phyloP scores from a whole-genome alignment of 2,888 invertebrate species.

The Xestia c-nigrum region DNA sequence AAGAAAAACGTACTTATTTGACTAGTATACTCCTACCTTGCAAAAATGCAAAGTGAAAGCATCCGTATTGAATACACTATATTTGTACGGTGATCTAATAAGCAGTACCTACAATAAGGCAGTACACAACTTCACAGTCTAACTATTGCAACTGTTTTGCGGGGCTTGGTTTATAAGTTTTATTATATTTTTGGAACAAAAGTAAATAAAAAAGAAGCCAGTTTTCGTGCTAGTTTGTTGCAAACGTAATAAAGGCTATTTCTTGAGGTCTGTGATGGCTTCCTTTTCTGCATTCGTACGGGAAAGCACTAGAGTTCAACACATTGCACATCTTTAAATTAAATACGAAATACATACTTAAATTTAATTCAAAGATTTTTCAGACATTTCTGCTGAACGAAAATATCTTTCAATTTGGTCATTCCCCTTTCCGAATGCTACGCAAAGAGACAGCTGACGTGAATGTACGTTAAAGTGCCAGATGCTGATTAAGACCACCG shows the following conservation, averaged over 20 bases:
- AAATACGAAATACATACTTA: neutral
- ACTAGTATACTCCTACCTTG: too few species aligned
- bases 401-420: neutral
- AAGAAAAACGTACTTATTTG: neutral
- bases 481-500: neutral
- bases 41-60: neutral
- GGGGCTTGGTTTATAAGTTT: too few species aligned
- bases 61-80: neutral
- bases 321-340: neutral
- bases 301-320: neutral
- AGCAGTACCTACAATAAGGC: neutral
- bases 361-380: neutral
- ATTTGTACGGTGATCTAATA: neutral
- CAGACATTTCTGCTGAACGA: neutral
- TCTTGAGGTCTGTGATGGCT: neutral
- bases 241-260: neutral
- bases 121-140: too few species aligned
- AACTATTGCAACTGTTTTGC: too few species aligned
- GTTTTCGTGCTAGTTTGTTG: neutral
- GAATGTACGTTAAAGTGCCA: neutral
- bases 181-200: too few species aligned
- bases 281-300: neutral
- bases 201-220: too few species aligned
- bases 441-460: neutral
- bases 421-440: neutral